phyloP scores from a whole-genome alignment of 2,797 vertebrate species.

The Hippoglossus hippoglossus region DNA sequence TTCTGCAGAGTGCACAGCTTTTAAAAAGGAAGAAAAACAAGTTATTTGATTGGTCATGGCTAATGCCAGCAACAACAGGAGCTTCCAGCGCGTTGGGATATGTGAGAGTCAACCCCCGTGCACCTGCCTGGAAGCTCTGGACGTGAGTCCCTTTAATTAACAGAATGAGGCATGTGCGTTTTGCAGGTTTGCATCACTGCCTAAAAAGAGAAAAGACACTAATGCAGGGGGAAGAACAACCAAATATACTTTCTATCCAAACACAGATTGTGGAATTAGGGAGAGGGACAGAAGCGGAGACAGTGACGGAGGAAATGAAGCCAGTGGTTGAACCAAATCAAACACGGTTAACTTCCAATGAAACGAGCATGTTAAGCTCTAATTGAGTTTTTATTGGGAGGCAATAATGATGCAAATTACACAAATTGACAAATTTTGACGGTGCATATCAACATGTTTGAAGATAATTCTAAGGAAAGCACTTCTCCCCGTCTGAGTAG shows the following conservation, averaged over 20 bases:
- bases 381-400: too few species aligned
- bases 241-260: too few species aligned
- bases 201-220: too few species aligned
- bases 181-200: too few species aligned
- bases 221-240: too few species aligned
- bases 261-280: too few species aligned
- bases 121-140: not conserved
- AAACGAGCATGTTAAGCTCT: too few species aligned
- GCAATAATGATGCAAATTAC: not conserved
- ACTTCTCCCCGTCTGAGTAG: not conserved
- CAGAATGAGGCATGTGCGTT: not conserved
- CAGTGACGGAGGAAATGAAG: too few species aligned
- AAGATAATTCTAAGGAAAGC: not conserved
- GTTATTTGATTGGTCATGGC: conserved; percentile 11
- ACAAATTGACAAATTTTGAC: not conserved
- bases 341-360: too few species aligned
- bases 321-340: too few species aligned
- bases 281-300: too few species aligned
- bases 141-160: not conserved
- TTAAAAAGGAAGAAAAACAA: not conserved
- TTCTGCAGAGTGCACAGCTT: not conserved
- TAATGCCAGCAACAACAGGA: not conserved
- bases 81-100: not conserved
- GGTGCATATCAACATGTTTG: not conserved
- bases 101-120: not conserved